Evolutionary conservation across 1,140 invertebrate species (phyloP).

Genomic region (Schmidtea mediterranea): DNA sequence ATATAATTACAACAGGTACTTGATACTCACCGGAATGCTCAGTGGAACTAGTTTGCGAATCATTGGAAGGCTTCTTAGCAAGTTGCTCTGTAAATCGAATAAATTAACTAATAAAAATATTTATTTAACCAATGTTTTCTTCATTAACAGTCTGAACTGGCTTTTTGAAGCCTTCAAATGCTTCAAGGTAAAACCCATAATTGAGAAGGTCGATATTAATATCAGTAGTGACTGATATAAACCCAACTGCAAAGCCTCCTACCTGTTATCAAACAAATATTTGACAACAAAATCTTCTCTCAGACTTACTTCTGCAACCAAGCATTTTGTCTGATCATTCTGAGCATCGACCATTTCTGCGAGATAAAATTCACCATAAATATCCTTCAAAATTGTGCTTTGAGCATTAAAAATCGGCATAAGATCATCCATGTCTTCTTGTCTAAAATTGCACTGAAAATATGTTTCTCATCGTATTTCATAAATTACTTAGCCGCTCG

Average conservation of each 20-base stretch:
- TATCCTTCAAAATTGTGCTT: conserved; percentile 27
- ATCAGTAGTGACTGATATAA: conserved; percentile 36
- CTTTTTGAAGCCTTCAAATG: conserved; percentile 34
- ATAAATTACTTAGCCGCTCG: neutral
- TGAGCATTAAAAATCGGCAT: conserved; percentile 37
- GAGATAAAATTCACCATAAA: conserved; percentile 42
- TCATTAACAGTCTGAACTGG: conserved; percentile 12
- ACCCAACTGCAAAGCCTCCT: conserved; percentile 27
- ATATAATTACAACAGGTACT: too few relatives aligned
- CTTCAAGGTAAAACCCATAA: conserved; percentile 38
- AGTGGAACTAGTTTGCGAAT: too few relatives aligned
- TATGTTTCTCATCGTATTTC: too few relatives aligned
- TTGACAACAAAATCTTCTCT: neutral
- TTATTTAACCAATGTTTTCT: too few relatives aligned
- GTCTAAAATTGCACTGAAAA: conserved; percentile 21
- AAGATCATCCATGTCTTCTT: conserved; percentile 44
- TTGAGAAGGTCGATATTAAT: conserved; percentile 36
- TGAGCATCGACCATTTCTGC: conserved; percentile 39
- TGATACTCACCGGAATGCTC: too few relatives aligned
- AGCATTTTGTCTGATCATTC: conserved; percentile 25
- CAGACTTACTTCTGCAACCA: conserved; percentile 22
- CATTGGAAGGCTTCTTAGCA: too few relatives aligned
- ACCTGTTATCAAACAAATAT: conserved; percentile 11
- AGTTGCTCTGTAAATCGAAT: too few relatives aligned
- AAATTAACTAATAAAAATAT: too few relatives aligned